Base-by-base conservation (phyloP, 2,888 invertebrate genomes). In the Nasonovia ribisnigri region DNA sequence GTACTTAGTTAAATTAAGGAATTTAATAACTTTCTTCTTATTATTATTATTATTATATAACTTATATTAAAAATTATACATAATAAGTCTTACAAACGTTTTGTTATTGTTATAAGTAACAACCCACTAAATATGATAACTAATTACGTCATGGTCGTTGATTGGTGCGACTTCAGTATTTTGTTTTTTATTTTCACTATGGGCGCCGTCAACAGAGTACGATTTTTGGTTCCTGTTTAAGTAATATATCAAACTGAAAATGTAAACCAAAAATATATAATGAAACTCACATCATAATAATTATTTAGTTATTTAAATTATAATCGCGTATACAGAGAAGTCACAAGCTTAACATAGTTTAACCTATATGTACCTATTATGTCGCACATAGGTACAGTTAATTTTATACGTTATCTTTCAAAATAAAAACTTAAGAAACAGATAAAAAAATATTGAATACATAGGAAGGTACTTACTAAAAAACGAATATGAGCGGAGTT, bases 221-320 rank as follows among this genome's bases (percentile, higher is more conserved):
- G 42, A 51, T 87, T 46, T 92, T 29, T 13, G 57, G n/a, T 67
- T 42, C 20, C 51, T 3, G n/a, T 42, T 48, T 42, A 92, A 48
- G 24, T 51, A 51, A 51, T 92, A 92, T 88, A 92, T 92, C 13
- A 51, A 29, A 88, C 88, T 92, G 43, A 10, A 91, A 67, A 36
- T 16, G 13, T 46, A 48, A 29, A 77, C 36, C 13, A 57, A 26
- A 26, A 57, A 84, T 54, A 51, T 20, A 51, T 11, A 11, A 1
- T 67, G 2, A 57, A 84, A 10, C 2, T 0, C 46, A 24, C 54
- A 3, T 43, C 6, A 20, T 36, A 20, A 46, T 20, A 16, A n/a
- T 89, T 43, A 46, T 91, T 84, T 46, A 77, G n/a, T 46, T n/a
- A 60, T n/a, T 11, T 43, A 46, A 48, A 24, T 54, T 36, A 42